Conservation (phyloP, 2,888 invertebrate genomes). For the Suillia variegata region DNA sequence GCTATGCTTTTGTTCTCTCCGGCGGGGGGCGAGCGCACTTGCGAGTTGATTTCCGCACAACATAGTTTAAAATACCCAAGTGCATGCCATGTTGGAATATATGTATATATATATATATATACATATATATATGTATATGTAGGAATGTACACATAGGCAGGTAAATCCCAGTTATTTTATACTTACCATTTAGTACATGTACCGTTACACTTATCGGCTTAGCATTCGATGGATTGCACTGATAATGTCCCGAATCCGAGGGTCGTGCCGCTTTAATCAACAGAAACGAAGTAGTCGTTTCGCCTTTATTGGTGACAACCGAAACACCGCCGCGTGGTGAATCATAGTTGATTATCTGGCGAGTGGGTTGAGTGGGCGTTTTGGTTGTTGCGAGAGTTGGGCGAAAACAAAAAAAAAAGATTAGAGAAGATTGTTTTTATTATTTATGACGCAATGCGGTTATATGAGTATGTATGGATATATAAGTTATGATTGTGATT, state of each 20-base stretch:
- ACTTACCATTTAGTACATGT: constrained; percentile 91
- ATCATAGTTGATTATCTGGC: constrained; percentile 92
- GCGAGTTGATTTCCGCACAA: too few species aligned
- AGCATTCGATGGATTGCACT: constrained; percentile 93
- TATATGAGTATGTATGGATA: too few species aligned
- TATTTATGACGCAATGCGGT: too few species aligned
- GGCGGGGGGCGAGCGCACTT: too few species aligned
- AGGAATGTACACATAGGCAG: too few species aligned
- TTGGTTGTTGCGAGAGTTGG: background rate
- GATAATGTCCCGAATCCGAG: constrained; percentile 87
- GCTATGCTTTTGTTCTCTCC: too few species aligned
- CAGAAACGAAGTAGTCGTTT: constrained; percentile 87
- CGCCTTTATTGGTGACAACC: constrained; percentile 88
- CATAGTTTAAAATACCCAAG: too few species aligned
- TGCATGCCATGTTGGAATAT: too few species aligned
- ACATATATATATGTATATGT: too few species aligned
- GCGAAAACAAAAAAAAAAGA: too few species aligned
- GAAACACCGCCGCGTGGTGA: constrained; percentile 89
- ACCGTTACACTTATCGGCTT: constrained; percentile 89
- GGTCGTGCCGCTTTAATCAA: constrained; percentile 86
- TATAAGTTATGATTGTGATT: background rate
- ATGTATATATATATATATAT: too few species aligned
- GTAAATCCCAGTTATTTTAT: constrained; percentile 46
- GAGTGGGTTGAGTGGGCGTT: background rate
- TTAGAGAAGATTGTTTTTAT: background rate